Percentiles rank a stretch among this genome's conserved stretches.
Conservation (phyloP, 2,888 invertebrate species). For the Cistogaster globosa region DNA sequence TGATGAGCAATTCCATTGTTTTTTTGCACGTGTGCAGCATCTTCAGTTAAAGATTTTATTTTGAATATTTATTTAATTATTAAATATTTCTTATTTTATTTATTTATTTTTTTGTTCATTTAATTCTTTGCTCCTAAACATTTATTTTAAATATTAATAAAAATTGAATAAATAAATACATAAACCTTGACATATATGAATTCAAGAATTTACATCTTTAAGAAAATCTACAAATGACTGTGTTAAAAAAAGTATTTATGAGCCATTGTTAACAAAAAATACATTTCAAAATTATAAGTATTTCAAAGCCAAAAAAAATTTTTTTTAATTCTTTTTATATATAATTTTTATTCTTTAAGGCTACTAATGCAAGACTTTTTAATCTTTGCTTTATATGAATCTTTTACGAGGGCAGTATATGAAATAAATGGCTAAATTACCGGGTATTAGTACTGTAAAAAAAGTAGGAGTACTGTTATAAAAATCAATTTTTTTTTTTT, state of each 20-base stretch:
- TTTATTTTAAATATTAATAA: neutral
- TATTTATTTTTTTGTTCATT: no score
- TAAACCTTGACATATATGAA: constrained; percentile 43
- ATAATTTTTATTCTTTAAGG: neutral
- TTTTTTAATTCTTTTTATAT: neutral
- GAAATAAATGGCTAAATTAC: no score
- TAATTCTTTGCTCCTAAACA: constrained; percentile 9
- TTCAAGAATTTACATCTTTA: neutral
- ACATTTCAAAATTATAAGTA: constrained; percentile 6
- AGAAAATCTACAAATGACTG: constrained; percentile 9
- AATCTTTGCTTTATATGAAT: no score
- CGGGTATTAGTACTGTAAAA: no score
- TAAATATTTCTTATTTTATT: neutral
- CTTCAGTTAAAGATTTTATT: neutral
- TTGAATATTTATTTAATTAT: neutral
- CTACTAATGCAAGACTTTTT: neutral
- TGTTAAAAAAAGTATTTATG: constrained; percentile 21
- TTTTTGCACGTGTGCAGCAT: constrained; percentile 33
- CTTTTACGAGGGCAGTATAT: no score
- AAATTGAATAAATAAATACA: neutral
- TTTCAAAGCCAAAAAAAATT: neutral
- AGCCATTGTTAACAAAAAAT: constrained; percentile 28
- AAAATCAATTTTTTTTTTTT: no score
- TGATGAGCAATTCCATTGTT: constrained; percentile 17
- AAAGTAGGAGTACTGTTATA: no score